Evolutionary conservation across 2,113 vertebrate genomes (phyloP), one percentile per base, ranked within the genome.

Genomic region (Seriola quinqueradiata): DNA sequence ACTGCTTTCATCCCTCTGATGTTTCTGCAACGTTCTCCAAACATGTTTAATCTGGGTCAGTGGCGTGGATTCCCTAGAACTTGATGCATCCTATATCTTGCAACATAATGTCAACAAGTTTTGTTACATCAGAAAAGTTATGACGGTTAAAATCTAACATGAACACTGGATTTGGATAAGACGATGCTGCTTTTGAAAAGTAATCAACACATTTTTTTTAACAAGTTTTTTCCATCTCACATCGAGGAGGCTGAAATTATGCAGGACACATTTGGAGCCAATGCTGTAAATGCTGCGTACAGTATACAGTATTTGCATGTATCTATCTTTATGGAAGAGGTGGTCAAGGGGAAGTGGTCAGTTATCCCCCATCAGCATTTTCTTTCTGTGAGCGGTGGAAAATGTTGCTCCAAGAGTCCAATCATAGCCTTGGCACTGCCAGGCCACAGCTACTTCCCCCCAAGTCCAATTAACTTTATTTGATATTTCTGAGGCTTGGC

Each of bases 401-500:
- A 89, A 89, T 80, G 76, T 87, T 85, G 86, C 80, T 87, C 85
- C 66, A 77, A 84, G 70, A 79, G 81, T 84, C 82, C 86, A 83
- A 65, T 85, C 89, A 84, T 25, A 80, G 73, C 74, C 83, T 90
- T 95, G 93, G 91, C 90, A 87, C 70, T 28, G 85, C 68, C 79
- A 46, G 72, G 67, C 85, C 36, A 8, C 71, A 87, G 74, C 87
- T 79, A 87, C 87, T 89, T 75, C 57, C 77, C 66, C 61, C 74
- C 17, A 8, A 38, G 70, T 85, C 79, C 86, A 92, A 94, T 94
- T 91, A 93, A 90, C 80, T 90, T 92, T 92, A 94, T 93, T 92
- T 93, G 87, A 86, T 93, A 91, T 92, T 93, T 92, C 79, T 85
- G 82, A 87, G 74, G 77, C 90, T 81, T 25, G 77, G 89, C 70